Evolutionary conservation across 2,113 vertebrate genomes (phyloP), one percentile per base, ranked within the genome.

Genomic region (Burhinus bistriatus): DNA sequence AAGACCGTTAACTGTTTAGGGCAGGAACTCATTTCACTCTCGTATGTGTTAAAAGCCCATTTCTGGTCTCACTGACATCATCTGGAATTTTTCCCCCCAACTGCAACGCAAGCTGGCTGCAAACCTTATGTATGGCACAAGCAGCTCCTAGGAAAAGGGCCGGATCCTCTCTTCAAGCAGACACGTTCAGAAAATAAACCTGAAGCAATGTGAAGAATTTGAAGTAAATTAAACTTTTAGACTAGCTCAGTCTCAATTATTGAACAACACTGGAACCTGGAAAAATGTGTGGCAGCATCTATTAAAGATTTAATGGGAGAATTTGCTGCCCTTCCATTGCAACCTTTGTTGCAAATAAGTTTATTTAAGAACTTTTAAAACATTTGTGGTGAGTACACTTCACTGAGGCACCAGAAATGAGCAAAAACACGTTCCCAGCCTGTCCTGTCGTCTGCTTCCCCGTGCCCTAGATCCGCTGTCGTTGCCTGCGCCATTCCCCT

Each of bases 391-490:
- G 77, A 75, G 80, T 61, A 66, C 70, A 5, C 47, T 58, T 91
- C 32, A 64, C 70, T 86, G 93, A 95, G 83, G 65, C 75, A 95
- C 92, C 96, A 95, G 93, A 97, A 97, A 96, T 97, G 95, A 96
- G 95, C 87, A 87, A 89, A 92, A 20, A 47, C 57, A 38, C 42
- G 1, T 91, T 84, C 20, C 40, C 78, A 87, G 83, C 80, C 86
- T 82, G 90, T 97, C 80, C 62, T 96, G 93, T 97, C 75, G 42
- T 51, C 81, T 36, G n/a, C 94, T 36, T 93, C 32, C 58, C 61
- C 11, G 0, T 70, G 89, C 91, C 84, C 91, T 42, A 70, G 94
- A 84, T 78, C 77, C 2, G 5, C 91, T 92, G 83, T 78, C 26
- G 0, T 89, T 87, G 93, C 94, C 90, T 95, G 85, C 51, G 5